phyloP scores from a whole-genome alignment of 2,113 vertebrate species.

The Lasiurus cinereus region DNA sequence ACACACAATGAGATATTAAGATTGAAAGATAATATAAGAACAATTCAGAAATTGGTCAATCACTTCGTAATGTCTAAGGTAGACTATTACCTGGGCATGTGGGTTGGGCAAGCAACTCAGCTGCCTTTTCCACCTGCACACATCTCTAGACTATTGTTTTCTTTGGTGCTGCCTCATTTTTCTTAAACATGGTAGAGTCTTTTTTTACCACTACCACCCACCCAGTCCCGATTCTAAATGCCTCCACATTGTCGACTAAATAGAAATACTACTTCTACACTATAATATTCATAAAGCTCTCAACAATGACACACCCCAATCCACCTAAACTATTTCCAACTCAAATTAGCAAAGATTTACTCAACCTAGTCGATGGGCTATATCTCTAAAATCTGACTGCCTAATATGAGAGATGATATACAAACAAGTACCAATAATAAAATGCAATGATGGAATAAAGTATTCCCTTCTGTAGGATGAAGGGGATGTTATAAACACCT shows the following conservation, averaged over 20 bases:
- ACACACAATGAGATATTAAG: conserved; percentile 6
- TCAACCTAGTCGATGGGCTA: background rate
- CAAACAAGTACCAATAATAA: background rate
- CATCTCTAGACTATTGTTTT: background rate
- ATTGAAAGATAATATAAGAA: background rate
- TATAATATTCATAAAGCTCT: conserved; percentile 36
- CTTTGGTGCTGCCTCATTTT: background rate
- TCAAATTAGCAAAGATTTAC: conserved; percentile 27
- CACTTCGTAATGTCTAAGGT: background rate
- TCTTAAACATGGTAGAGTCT: background rate
- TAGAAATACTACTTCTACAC: conserved; percentile 9
- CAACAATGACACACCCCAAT: background rate
- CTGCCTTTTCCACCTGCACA: background rate
- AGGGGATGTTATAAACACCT: background rate
- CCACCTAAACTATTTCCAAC: background rate
- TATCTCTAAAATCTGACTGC: background rate
- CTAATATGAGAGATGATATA: background rate
- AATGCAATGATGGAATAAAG: background rate
- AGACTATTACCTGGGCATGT: background rate
- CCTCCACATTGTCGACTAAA: background rate
- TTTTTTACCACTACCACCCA: background rate
- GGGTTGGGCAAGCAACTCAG: background rate
- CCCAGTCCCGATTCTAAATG: background rate
- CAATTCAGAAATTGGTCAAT: background rate
- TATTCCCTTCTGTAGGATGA: background rate